A percentile compares a stretch with the other conserved stretches of the same genome.
These are phyloP conservation scores for Chunga burmeisteri DNA, from an alignment of 2,113 vertebrate species.

Conservation along the genomic window DNA sequence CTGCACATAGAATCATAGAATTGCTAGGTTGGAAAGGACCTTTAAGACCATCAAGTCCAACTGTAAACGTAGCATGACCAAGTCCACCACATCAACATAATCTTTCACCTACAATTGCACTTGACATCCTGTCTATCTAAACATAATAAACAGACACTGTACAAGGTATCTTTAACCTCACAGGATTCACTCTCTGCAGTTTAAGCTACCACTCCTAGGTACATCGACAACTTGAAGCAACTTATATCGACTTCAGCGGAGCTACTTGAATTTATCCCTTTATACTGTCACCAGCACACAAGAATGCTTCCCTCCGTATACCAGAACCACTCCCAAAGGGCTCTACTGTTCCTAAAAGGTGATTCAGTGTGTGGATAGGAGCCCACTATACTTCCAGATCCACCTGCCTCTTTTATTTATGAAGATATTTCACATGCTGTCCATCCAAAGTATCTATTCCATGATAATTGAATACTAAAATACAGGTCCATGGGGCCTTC, in stretches of 20 bases:
- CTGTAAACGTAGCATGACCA: too few species aligned
- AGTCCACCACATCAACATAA: not conserved
- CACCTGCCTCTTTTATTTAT: not conserved
- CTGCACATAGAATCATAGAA: not conserved
- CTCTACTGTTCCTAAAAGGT: not conserved
- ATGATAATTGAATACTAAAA: not conserved
- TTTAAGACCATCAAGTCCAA: too few species aligned
- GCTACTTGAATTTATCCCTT: not conserved
- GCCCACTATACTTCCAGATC: not conserved
- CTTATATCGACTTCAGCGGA: not conserved
- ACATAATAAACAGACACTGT: not conserved
- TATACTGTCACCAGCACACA: not conserved
- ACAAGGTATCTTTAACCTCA: not conserved
- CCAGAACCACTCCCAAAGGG: not conserved
- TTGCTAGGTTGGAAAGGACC: too few species aligned
- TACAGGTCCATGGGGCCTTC: not conserved
- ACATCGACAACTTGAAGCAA: not conserved
- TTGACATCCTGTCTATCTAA: not conserved
- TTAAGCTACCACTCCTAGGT: not conserved
- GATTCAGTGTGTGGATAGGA: not conserved
- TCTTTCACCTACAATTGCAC: not conserved
- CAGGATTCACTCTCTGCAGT: not conserved
- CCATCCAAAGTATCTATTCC: not conserved
- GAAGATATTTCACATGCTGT: not conserved
- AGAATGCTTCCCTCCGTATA: not conserved